Evolutionary conservation across 2,797 vertebrate genomes (phyloP), one percentile per base, ranked within the genome.

Genomic region (Hoplostethus atlanticus): DNA sequence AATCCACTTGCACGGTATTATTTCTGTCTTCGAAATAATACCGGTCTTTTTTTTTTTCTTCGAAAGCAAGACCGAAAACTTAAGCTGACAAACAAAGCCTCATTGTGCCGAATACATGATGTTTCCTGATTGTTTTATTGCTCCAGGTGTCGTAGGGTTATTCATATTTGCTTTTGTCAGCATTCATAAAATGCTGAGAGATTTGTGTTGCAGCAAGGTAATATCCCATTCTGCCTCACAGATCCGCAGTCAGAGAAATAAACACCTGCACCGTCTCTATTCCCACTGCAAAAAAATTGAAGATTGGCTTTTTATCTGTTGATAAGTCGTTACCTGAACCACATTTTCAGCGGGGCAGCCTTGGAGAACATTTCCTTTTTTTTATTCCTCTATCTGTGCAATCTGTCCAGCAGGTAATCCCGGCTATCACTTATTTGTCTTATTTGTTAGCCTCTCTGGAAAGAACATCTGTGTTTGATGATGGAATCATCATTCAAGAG

Each of bases 201-300:
- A 77, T 84, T 85, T 80, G 77, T 81, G 68, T 75, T 70, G 56
- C 57, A 63, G 40, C 4, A 25, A 68, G 60, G 13, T 77, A 65
- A 79, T 71, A 63, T 68, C 31, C 48, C 34, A 56, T 73, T 84
- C 36, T 58, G 57, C 61, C 66, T 68, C n/a, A 28, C 48, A n/a
- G 53, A 25, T 54, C 15, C 63, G 16, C 52, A 74, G 62, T 52
- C 34, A 7, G 46, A 69, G 50, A 55, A 71, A 64, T 60, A 28
- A 56, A 66, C 31, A 36, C 17, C 61, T 38, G 10, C 47, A 17
- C 11, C 15, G 4, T 17, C 25, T 36, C 21, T 47, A 2, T 58
- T 44, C 13, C 56, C 44, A 58, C 30, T 28, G 38, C 38, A 28
- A 28, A 28, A 28, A 28, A 28, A 28, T 21, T 1, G 9, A 7